These are phyloP conservation scores for Drosophila meridionalis DNA, from an alignment of 2,888 invertebrate species.

Conservation along the genomic window DNA sequence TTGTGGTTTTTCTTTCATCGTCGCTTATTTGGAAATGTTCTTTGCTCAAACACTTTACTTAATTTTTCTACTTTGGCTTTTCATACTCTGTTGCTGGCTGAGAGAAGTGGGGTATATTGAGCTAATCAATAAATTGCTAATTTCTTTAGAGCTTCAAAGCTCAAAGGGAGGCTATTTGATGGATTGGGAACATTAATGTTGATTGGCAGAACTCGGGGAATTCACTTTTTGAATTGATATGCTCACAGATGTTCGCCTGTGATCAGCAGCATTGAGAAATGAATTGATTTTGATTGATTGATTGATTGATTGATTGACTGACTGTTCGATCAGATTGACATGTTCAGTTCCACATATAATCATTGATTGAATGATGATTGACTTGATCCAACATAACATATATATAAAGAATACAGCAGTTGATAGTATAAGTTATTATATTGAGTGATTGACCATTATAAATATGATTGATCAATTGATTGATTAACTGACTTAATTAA, in stretches of 20 bases:
- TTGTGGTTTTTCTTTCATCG: slow-evolving; percentile 37
- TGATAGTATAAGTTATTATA: background rate
- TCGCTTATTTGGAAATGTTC: slow-evolving; percentile 52
- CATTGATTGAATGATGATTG: background rate
- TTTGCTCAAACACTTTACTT: slow-evolving; percentile 49
- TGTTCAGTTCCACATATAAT: background rate
- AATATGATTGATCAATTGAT: background rate
- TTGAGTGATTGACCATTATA: background rate
- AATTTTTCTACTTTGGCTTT: slow-evolving; percentile 36
- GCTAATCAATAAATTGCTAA: background rate
- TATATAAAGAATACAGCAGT: too few species aligned
- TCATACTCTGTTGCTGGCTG: background rate
- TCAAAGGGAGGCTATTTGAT: background rate
- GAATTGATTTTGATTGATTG: background rate
- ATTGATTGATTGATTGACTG: background rate
- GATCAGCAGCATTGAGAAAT: background rate
- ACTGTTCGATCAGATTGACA: background rate
- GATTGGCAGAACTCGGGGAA: background rate
- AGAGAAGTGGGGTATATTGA: background rate
- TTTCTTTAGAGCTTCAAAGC: too few species aligned
- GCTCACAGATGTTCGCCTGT: background rate
- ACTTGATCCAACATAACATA: too few species aligned
- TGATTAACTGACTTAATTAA: background rate
- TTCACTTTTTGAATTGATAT: background rate
- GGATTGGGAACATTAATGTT: background rate